Base-by-base conservation (phyloP, 2,113 vertebrate genomes). In the Phaethornis superciliosus region DNA sequence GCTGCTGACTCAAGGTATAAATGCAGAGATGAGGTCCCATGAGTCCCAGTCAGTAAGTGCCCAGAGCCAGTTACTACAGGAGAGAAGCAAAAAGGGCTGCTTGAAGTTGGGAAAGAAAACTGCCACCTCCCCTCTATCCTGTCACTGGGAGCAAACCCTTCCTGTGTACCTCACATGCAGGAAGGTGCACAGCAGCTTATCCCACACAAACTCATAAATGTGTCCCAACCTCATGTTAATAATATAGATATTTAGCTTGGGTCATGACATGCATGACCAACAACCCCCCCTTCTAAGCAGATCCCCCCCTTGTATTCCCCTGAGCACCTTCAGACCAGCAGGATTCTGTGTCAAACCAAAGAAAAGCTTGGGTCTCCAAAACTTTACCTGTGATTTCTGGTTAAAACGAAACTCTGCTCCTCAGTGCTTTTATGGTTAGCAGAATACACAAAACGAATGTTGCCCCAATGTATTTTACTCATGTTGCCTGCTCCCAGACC, bases 61-160 rank as follows among this genome's bases (percentile, higher is more conserved):
- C 49, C 93, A 85, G 62, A 82, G 83, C 63, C 49, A 20, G 24
- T 30, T 65, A 37, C 63, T 5, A 4, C 6, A 60, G 59, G 58
- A n/a, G 2, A 26, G 70, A 10, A 74, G 20, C 55, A 32, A 13
- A 69, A 35, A 56, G 64, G 70, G 68, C 84, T 90, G 89, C 67
- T 47, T 52, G 33, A 56, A 72, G 21, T 18, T 30, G 71, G 47
- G 30, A 8, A 24, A 58, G 52, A 8, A 24, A 35, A 17, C 5
- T 13, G 3, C n/a, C 52, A 49, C 40, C 86, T 51, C 37, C 10
- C 71, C 7, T 30, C 4, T 4, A 2, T 0, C 30, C 68, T 55
- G 49, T 22, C 81, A 32, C 0, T 4, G 44, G 40, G 19, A 69
- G 4, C 0, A 3, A 51, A 16, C 24, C 2, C 26, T 33, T 26